Base-by-base conservation (phyloP, 2,888 invertebrate genomes). In the Apamea crenata region DNA sequence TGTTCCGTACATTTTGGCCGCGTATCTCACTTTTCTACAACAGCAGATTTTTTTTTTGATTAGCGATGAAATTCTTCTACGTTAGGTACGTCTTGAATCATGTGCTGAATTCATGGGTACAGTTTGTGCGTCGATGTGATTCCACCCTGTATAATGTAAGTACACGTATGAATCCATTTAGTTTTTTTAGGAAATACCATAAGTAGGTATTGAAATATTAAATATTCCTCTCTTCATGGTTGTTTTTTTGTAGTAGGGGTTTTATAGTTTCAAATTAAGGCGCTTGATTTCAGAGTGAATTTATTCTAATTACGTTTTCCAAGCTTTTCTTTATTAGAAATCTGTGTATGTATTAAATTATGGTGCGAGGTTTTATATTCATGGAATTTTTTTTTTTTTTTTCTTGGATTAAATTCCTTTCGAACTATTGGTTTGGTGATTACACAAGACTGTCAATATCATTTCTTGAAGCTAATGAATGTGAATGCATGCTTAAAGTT, bases 271-370 rank as follows among this genome's bases (percentile, higher is more conserved):
- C 72, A 79, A 87, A 86, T 87, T 87, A 85, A 44, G 72, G 63
- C 29, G 71, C 59, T 77, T 78, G 74, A 80, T 82, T 71, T 75
- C 74, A 78, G 76, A 85, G 53, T 66, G 68, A 82, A 69, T 82
- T 80, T 87, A 82, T 82, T 85, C 40, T 85, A 78, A 85, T 85
- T 75, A 85, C 66, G 47, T 77, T 86, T 80, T 75, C 66, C 74
- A 78, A 79, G 84, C 67, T 87, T 81, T 84, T 84, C 67, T 84
- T 78, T 86, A 84, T 86, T 82, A 77, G 59, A 87, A 84, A 78
- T 71, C 67, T 76, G 47, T 71, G 53, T 76, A 7, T 74, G 79
- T 73, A 29, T 40, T 25, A 75, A 63, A 74, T 74, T 53, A 10
- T 32, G 71, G 21, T 32, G 40, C 18, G 8, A 66, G 29, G n/a